These are phyloP conservation scores for Ormyrus nitidulus DNA, from an alignment of 2,888 invertebrate genomes.

Conservation along the genomic window DNA sequence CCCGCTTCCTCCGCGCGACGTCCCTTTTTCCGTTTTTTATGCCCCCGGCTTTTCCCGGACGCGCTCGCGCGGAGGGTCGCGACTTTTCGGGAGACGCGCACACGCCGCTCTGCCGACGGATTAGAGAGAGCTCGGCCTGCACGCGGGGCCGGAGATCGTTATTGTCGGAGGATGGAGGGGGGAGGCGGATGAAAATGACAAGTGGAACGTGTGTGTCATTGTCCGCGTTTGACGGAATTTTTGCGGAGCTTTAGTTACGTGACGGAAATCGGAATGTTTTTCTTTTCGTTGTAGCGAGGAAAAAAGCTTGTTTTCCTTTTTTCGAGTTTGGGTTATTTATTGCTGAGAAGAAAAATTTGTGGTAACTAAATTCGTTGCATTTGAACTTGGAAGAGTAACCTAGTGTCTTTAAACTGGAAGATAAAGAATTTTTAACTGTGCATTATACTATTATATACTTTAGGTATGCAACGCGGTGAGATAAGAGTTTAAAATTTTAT, in stretches of 20 bases:
- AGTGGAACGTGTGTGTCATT: constrained; percentile 32
- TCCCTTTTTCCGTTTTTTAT: background rate
- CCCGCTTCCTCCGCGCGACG: background rate
- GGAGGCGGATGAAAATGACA: constrained; percentile 1
- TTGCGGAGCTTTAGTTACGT: constrained; percentile 28
- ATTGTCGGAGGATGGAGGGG: background rate
- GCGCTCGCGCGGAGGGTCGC: background rate
- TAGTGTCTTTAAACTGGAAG: constrained; percentile 27
- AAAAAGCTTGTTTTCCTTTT: too few species aligned
- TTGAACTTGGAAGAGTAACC: background rate
- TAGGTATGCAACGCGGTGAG: too few species aligned
- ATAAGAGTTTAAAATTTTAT: too few species aligned
- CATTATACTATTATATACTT: too few species aligned
- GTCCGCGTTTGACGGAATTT: constrained; percentile 33
- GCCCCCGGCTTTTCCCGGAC: background rate
- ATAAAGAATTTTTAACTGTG: constrained; percentile 11
- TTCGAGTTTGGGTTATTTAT: too few species aligned
- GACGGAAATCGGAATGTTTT: constrained; percentile 27
- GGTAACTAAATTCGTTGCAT: background rate
- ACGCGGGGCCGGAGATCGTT: background rate
- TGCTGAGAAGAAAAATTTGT: too few species aligned
- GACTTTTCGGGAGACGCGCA: constrained; percentile 1
- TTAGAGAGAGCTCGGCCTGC: constrained; percentile 6
- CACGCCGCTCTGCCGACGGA: constrained; percentile 35
- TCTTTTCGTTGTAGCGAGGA: background rate